Evolutionary conservation across 1,140 invertebrate genomes (phyloP).

Genomic region (Tyrophagus putrescentiae): DNA sequence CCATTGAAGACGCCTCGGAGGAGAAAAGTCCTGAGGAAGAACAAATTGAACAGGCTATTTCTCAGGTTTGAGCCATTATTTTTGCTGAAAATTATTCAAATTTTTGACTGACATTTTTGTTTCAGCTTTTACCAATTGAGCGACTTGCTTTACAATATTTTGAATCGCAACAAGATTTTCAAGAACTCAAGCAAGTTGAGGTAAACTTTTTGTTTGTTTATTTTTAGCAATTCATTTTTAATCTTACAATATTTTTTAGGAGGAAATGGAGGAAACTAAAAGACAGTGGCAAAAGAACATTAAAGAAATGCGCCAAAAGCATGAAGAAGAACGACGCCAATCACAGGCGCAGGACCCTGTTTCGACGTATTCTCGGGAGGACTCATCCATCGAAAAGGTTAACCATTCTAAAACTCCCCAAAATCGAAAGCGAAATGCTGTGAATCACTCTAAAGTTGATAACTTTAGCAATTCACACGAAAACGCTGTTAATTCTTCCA

Average conservation of each 20-base stretch:
- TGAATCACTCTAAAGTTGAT: not conserved
- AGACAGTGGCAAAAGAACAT: constrained; percentile 3
- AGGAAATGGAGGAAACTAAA: constrained; percentile 12
- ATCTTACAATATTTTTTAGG: not conserved
- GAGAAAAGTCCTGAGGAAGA: constrained; percentile 56
- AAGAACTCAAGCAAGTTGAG: constrained; percentile 69
- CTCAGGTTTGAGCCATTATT: constrained; percentile 46
- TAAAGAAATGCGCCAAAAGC: not conserved
- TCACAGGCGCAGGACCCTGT: constrained; percentile 42
- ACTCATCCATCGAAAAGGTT: constrained; percentile 48
- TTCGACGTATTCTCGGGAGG: constrained; percentile 53
- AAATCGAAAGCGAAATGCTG: not conserved
- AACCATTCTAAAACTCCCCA: constrained; percentile 1
- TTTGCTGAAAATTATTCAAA: constrained; percentile 3
- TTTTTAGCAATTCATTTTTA: constrained; percentile 29
- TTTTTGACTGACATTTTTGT: constrained; percentile 9
- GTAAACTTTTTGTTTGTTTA: constrained; percentile 34
- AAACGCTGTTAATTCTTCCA: not conserved
- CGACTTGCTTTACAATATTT: constrained; percentile 81
- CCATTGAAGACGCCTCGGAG: constrained; percentile 54
- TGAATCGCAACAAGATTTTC: constrained; percentile 68
- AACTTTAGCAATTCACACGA: not conserved
- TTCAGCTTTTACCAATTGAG: constrained; percentile 73
- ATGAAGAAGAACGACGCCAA: constrained; percentile 5
- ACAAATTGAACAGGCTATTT: constrained; percentile 61